phyloP scores from a whole-genome alignment of 2,888 invertebrate genomes.

The Eustalomyia histrio region DNA sequence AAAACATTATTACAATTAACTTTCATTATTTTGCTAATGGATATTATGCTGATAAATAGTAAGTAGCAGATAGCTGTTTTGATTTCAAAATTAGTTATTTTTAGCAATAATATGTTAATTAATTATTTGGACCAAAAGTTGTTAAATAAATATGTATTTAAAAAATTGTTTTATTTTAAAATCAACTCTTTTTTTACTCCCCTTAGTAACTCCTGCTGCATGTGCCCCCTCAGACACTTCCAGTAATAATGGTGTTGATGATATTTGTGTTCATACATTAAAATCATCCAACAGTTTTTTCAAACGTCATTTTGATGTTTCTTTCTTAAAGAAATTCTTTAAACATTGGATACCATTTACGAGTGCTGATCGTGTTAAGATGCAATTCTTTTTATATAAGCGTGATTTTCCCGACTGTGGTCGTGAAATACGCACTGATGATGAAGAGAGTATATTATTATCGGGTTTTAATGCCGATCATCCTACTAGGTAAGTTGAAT shows the following conservation, averaged over 20 bases:
- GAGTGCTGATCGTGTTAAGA: constrained; percentile 70
- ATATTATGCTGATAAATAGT: constrained; percentile 40
- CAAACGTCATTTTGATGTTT: constrained; percentile 71
- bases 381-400: constrained; percentile 76
- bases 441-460: constrained; percentile 70
- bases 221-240: constrained; percentile 46
- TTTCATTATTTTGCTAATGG: constrained; percentile 30
- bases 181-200: neutral
- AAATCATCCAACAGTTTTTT: constrained; percentile 69
- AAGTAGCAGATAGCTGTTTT: constrained; percentile 33
- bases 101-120: constrained; percentile 18
- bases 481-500: constrained; percentile 74
- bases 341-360: constrained; percentile 74
- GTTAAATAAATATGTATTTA: neutral
- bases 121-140: neutral
- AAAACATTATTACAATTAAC: constrained; percentile 13
- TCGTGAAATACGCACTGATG: constrained; percentile 72
- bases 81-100: neutral
- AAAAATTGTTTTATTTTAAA: neutral
- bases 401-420: constrained; percentile 76
- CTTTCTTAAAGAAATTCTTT: constrained; percentile 75
- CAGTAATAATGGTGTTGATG: constrained; percentile 48
- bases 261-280: constrained; percentile 72
- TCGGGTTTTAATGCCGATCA: constrained; percentile 75
- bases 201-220: constrained; percentile 6